Evolutionary conservation across 2,888 invertebrate genomes (phyloP), one percentile per base, ranked within the genome.

Genomic region (Elegia similella): DNA sequence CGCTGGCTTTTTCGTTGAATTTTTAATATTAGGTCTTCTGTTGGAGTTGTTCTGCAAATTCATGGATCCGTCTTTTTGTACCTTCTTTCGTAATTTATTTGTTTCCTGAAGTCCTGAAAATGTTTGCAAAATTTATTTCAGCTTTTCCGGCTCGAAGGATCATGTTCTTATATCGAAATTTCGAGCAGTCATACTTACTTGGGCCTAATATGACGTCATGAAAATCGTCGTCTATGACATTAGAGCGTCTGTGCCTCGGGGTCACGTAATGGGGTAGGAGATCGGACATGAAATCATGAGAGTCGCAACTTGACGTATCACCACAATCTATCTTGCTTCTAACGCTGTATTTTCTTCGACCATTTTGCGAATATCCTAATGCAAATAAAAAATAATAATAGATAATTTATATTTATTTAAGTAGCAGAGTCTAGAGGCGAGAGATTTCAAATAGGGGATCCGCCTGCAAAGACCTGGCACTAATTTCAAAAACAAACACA

Each of bases 261-360:
- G 90, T 91, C 53, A 89, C 88, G 62, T 90, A 91, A 63, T 91
- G 91, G 0, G 91, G 91, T 48, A 91, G 69, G 3, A 91, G 70
- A 57, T 91, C 91, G 2, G 87, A 76, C 42, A 91, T 72, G 59
- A 91, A 91, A 62, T 91, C 89, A 56, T 87, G 86, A 6, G 82
- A 77, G 42, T 71, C 68, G 0, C 67, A 71, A 34, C 70, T 75
- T 0, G 78, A 64, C 1, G 80, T 66, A 52, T 88, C 88, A 1
- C 76, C 84, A 81, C 84, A 85, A 57, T 88, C 84, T 30, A 85
- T 44, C 58, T 82, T 74, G 52, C 68, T 70, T 30, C 72, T 68
- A 3, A 69, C 68, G 44, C 66, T 75, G 59, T 78, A 78, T 61
- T 82, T 84, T 43, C 84, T 75, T 3, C 85, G 76, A 7, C 78